Evolutionary conservation across 2,888 invertebrate species (phyloP).

Genomic region (Cheilosia vernalis): DNA sequence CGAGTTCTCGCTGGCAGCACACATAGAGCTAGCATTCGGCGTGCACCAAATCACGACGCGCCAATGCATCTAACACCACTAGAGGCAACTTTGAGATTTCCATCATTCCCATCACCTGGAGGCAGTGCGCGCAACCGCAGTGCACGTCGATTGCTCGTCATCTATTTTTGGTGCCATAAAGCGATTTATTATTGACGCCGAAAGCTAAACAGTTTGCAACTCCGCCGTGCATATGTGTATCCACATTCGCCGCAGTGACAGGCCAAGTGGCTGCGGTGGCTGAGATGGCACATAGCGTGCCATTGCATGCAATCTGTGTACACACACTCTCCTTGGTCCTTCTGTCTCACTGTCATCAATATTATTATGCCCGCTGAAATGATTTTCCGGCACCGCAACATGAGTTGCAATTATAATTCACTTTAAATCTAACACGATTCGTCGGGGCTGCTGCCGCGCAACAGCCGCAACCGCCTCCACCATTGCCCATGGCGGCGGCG

Average conservation of each 20-base stretch:
- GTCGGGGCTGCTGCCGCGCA: slow-evolving; percentile 24
- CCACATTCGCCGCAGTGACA: slow-evolving; percentile 24
- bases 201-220: slow-evolving; percentile 70
- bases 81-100: slow-evolving; percentile 46
- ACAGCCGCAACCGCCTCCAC: slow-evolving; percentile 43
- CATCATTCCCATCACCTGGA: slow-evolving; percentile 68
- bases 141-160: slow-evolving; percentile 36
- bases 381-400: slow-evolving; percentile 74
- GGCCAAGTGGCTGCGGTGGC: slow-evolving; percentile 28
- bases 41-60: slow-evolving; percentile 70
- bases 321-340: slow-evolving; percentile 43
- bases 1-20: slow-evolving; percentile 25
- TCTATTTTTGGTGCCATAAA: slow-evolving; percentile 72
- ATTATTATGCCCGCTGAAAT: slow-evolving; percentile 67
- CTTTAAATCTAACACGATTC: slow-evolving; percentile 72
- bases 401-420: slow-evolving; percentile 75
- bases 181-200: slow-evolving; percentile 74
- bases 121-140: not conserved
- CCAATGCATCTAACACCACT: slow-evolving; percentile 41
- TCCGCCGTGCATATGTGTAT: slow-evolving; percentile 4
- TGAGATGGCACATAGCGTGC: slow-evolving; percentile 56
- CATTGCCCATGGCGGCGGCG: slow-evolving; percentile 18
- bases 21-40: slow-evolving; percentile 31
- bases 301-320: slow-evolving; percentile 35
- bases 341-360: slow-evolving; percentile 69